These are phyloP conservation scores for Acronicta aceris DNA, from an alignment of 2,888 invertebrate genomes.

Conservation along the genomic window DNA sequence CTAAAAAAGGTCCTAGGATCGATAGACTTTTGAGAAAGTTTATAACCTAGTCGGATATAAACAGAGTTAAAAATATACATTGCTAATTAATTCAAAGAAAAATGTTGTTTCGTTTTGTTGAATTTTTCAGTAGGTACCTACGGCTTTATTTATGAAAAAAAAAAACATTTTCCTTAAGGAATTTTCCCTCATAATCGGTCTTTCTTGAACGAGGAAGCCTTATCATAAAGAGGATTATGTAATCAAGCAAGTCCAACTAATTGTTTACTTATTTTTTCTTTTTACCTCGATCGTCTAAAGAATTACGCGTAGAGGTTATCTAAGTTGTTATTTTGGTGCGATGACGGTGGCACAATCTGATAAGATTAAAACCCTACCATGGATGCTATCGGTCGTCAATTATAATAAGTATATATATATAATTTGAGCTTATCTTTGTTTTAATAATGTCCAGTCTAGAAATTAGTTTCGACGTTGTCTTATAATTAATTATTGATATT, in stretches of 20 bases:
- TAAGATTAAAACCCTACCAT: too few species aligned
- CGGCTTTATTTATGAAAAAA: not conserved
- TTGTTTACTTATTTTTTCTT: not conserved
- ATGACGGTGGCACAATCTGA: too few species aligned
- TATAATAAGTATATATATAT: too few species aligned
- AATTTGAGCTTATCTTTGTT: too few species aligned
- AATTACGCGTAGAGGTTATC: too few species aligned
- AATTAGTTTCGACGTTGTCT: too few species aligned
- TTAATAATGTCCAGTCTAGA: too few species aligned
- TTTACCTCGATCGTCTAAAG: conserved; percentile 3
- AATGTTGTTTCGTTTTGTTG: not conserved
- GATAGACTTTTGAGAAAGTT: too few species aligned
- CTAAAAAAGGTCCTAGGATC: too few species aligned
- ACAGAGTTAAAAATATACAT: not conserved
- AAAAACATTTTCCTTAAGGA: not conserved
- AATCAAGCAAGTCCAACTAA: conserved; percentile 14
- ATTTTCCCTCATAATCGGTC: not conserved
- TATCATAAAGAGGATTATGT: conserved; percentile 11
- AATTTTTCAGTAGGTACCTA: not conserved
- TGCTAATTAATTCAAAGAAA: not conserved
- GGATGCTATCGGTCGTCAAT: too few species aligned
- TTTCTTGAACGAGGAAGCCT: not conserved
- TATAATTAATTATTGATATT: too few species aligned
- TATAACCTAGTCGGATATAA: not conserved
- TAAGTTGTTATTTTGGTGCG: too few species aligned